Conservation (phyloP, 2,113 vertebrate genomes). For the Bostrychus sinensis region DNA sequence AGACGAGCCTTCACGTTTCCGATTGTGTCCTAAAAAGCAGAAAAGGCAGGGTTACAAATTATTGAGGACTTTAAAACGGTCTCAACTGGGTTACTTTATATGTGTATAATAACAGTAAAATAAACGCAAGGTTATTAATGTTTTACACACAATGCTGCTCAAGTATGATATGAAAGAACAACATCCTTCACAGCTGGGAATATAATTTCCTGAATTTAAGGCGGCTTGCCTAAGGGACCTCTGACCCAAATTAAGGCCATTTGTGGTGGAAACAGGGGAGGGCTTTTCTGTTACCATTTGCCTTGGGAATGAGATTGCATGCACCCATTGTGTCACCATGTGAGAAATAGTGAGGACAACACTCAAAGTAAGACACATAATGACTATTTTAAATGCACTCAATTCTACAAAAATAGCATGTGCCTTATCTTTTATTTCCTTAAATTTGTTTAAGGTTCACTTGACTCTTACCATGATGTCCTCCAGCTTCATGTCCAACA, state of each 20-base stretch:
- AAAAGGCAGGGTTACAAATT: not conserved
- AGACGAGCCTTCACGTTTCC: conserved; percentile 92
- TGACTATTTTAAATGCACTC: not conserved
- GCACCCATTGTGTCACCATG: conserved; percentile 8
- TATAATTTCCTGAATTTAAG: conserved; percentile 40
- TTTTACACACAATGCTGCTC: no score
- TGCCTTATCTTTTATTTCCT: no score
- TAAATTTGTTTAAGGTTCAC: no score
- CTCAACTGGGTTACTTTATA: no score
- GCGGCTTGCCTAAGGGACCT: conserved; percentile 29
- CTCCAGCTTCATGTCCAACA: conserved; percentile 95
- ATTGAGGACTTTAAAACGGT: not conserved
- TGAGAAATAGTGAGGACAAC: no score
- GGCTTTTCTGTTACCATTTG: conserved; percentile 38
- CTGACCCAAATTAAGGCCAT: conserved; percentile 33
- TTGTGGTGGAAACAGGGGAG: conserved; percentile 37
- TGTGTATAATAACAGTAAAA: no score
- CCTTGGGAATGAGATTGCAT: conserved; percentile 2
- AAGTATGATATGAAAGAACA: not conserved
- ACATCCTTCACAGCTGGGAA: conserved; percentile 58
- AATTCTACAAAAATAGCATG: not conserved
- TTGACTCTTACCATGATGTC: conserved; percentile 89
- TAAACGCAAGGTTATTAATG: no score
- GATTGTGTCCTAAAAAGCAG: conserved; percentile 89
- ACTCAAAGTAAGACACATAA: conserved; percentile 26